Evolutionary conservation across 2,888 invertebrate species (phyloP), one percentile per base, ranked within the genome.

Genomic region (Neoascia interrupta): DNA sequence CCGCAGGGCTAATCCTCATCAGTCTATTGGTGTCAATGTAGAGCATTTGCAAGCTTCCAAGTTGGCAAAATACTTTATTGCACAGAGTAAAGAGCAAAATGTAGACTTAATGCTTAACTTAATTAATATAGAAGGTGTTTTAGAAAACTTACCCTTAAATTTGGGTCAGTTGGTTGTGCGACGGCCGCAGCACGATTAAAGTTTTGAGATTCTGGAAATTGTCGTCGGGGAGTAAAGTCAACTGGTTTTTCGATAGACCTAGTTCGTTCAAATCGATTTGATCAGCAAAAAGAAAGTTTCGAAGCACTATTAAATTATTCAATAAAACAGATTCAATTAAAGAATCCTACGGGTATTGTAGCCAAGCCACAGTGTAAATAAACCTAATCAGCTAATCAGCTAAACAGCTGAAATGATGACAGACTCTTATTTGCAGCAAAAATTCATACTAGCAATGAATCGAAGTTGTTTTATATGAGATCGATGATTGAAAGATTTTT

Each of bases 381-480:
- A 19, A 95, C 89, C 51, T 90, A 88, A 68, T 88, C 88, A 31
- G 94, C n/a, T n/a, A 86, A 43, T 91, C 87, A 1, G 90, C 88
- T 81, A 94, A 90, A 84, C 82, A 92, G 88, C 68, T 90, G 90
- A 51, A 93, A 89, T 10, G 86, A 89, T 56, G 88, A 87, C 41
- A 94, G 86, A 81, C 91, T 89, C 15, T 85, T 86, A 83, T 92
- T 93, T 66, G 90, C 88, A 64, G 86, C 86, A 81, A 94, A 92
- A 43, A 94, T 87, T 81, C 90, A 90, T 63, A 88, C 89, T 2
- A 94, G 93, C 63, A 94, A 84, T n/a, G 90, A 87, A 3, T 89
- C 89, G 81, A 94, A 92, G 82, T 91, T 91, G 84, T 94, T 94
- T 10, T 90, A 90, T 84, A 91, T 92, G 75, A 96, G 89, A 84